Percentiles rank a stretch among this genome's conserved stretches.
Conservation (phyloP, 2,113 vertebrate species). For the Mystacornis crossleyi region DNA sequence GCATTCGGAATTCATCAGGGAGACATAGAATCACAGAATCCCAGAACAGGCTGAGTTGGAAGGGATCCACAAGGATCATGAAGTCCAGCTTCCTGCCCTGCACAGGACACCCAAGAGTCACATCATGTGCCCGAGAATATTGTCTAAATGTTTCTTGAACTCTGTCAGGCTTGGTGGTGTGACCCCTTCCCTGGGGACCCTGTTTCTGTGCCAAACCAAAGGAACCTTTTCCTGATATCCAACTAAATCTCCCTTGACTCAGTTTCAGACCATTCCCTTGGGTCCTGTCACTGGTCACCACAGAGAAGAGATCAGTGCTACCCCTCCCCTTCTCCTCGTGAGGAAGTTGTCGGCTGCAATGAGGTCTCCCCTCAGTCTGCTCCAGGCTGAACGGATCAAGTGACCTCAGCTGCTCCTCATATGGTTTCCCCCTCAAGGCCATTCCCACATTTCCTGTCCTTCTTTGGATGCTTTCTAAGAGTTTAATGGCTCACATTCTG, state of each 20-base stretch:
- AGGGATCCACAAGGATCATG: not conserved
- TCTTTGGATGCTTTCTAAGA: fast-evolving
- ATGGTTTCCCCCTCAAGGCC: fast-evolving
- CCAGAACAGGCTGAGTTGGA: not conserved
- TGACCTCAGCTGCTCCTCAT: not conserved
- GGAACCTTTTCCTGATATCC: not conserved
- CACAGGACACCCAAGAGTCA: no score
- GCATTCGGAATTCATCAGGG: fast-evolving
- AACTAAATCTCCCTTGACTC: not conserved
- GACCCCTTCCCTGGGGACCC: no score
- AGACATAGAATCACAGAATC: not conserved
- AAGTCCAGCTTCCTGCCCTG: not conserved
- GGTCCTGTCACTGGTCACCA: not conserved
- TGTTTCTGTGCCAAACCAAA: not conserved
- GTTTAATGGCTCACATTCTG: fast-evolving
- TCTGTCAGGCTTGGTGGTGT: not conserved
- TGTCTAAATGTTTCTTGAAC: not conserved
- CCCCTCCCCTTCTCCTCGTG: fast-evolving
- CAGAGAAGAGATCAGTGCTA: not conserved
- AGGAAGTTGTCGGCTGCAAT: fast-evolving
- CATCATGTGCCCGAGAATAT: not conserved
- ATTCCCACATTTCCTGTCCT: not conserved
- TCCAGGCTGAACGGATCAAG: not conserved
- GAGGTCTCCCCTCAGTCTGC: not conserved
- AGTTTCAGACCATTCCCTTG: fast-evolving